Evolutionary conservation across 2,888 invertebrate genomes (phyloP), one percentile per base, ranked within the genome.

Genomic region (Himalopsyche tibetana): DNA sequence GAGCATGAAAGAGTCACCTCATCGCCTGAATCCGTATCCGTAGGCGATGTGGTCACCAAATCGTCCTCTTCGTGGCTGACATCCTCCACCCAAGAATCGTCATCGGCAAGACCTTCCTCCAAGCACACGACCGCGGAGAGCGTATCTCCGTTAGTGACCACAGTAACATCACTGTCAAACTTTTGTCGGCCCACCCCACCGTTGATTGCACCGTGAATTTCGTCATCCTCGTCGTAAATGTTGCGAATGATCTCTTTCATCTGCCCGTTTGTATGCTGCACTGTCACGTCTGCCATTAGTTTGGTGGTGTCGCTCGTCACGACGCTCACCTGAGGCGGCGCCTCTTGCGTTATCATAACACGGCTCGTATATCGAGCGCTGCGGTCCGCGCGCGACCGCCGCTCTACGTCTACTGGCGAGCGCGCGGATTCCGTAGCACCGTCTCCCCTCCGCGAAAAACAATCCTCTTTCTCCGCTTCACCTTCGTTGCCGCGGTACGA

Each of bases 1-100:
- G 95, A 94, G 88, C 93, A 91, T 19, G 92, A 91, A 84, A 93
- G 90, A 15, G 94, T 93, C 63, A 95, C 94, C 90, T 96, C 96
- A 89, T 96, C 96, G 85, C 94, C 95, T 15, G 95, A 95, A 89
- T 96, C 95, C 17, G 95, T 94, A 84, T 92, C 94, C 86, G 94
- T 95, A 87, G 94, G 94, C 63, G 95, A 94, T n/a, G 94, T 94
- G 88, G 92, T 94, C 81, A 93, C 93, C 82, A 93, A 92, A 51
- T 94, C 94, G 89, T 96, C 96, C 89, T 96, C 96, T 90, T 96
- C 96, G 91, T 96, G 95, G 90, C 96, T 96, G 88, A 96, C 94
- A 91, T 97, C 97, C 92, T 97, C 97, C 88, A 97, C 97, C 97
- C 97, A 97, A 88, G 97, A 97, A 91, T 98, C 97, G 91, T 97